phyloP scores from a whole-genome alignment of 2,888 invertebrate species.

The Amorpha juglandis region DNA sequence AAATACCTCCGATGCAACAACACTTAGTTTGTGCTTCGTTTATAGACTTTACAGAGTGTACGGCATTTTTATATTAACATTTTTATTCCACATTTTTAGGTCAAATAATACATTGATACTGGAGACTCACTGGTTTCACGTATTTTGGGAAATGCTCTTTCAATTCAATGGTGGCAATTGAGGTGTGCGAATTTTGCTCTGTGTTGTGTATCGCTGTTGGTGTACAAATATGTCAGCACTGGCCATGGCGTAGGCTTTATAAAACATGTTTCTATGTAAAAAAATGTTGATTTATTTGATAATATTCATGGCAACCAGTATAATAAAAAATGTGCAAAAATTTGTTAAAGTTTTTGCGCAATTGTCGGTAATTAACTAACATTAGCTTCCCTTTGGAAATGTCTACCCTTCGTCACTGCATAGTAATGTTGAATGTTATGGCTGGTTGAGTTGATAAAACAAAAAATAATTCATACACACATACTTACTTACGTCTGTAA shows the following conservation, averaged over 20 bases:
- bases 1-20: constrained; percentile 46
- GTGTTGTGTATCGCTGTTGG: not conserved
- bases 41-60: constrained; percentile 67
- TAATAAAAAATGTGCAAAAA: too few species aligned
- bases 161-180: not conserved
- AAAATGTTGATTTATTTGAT: too few species aligned
- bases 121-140: constrained; percentile 52
- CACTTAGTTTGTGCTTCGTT: constrained; percentile 65
- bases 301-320: too few species aligned
- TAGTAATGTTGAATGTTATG: not conserved
- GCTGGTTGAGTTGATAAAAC: not conserved
- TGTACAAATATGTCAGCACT: not conserved
- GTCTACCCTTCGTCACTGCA: too few species aligned
- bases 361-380: too few species aligned
- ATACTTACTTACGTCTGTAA: too few species aligned
- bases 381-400: too few species aligned
- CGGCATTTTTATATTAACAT: constrained; percentile 65
- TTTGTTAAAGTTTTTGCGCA: too few species aligned
- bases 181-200: not conserved
- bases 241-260: too few species aligned
- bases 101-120: constrained; percentile 56
- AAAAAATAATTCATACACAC: too few species aligned
- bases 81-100: constrained; percentile 60
- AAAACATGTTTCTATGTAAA: too few species aligned
- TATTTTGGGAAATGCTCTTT: constrained; percentile 43